These are phyloP conservation scores for Hydrotaea diabolus DNA, from an alignment of 2,888 invertebrate genomes.

Conservation along the genomic window DNA sequence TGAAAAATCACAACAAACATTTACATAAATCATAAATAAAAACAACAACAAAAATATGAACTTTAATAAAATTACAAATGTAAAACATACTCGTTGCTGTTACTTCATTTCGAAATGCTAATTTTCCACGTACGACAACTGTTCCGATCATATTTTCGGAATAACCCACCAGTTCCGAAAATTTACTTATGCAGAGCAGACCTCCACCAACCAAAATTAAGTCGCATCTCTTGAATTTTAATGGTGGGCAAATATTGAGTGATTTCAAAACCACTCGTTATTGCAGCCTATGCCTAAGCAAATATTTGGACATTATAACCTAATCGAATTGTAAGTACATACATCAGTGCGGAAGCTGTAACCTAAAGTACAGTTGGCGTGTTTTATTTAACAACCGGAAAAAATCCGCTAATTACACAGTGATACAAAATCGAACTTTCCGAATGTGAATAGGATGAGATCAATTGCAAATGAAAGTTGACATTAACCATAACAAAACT, in stretches of 20 bases:
- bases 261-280: background rate
- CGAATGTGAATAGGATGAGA: too few relatives aligned
- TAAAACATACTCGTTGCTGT: background rate
- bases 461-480: too few relatives aligned
- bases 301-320: too few relatives aligned
- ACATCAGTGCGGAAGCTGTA: too few relatives aligned
- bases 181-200: background rate
- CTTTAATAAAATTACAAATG: slow-evolving; percentile 6
- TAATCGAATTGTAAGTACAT: too few relatives aligned
- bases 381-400: too few relatives aligned
- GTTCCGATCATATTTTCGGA: background rate
- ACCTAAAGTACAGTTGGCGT: too few relatives aligned
- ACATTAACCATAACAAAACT: too few relatives aligned
- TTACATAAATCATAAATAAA: slow-evolving; percentile 68
- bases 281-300: too few relatives aligned
- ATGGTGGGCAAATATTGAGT: background rate
- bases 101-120: background rate
- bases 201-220: background rate
- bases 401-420: too few relatives aligned
- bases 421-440: too few relatives aligned
- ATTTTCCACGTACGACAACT: background rate
- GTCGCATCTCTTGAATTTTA: background rate
- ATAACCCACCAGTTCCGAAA: background rate
- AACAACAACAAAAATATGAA: slow-evolving; percentile 72
- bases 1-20: slow-evolving; percentile 65